Base-by-base conservation (phyloP, 2,888 invertebrate species). In the Autographa pulchrina region DNA sequence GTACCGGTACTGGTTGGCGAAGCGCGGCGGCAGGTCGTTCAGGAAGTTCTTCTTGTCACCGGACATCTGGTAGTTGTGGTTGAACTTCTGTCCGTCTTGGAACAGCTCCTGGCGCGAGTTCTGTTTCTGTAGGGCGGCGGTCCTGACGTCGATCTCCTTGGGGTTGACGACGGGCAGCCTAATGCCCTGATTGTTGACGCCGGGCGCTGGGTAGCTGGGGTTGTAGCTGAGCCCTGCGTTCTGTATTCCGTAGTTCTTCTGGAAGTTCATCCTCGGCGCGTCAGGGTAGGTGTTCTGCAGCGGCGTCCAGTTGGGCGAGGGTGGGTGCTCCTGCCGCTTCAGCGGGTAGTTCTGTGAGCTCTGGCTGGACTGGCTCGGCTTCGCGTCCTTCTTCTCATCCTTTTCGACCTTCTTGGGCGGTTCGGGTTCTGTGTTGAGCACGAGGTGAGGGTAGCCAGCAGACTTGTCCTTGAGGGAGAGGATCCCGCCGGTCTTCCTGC, bases 401-500 rank as follows among this genome's bases (percentile, higher is more conserved):
- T 93, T 92, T 1, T 94, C 94, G 0, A 77, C 63, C 74, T 94
- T 93, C 75, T 91, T 93, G 3, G 77, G 60, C 0, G 90, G 89
- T 56, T 94, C 93, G 0, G 95, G 91, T 0, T 95, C 94, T 0
- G 90, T 90, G 84, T 96, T 94, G 35, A 78, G 78, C 0, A 95
- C 95, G 0, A 96, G 86, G 78, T 96, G 96, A 0, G 96, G 96
- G 80, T 96, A 96, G 0, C 96, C 96, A 1, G 94, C 94, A 0
- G 96, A 96, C 63, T 96, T 96, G 86, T 96, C 96, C 70, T 96
- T 96, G 3, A 96, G 88, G 0, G 96, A 94, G n/a, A 96, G 93
- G 18, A 96, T 96, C 18, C 96, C 96, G 11, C 96, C 96, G 0
- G 96, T 96, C 77, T 96, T 96, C 25, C 94, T 89, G 35, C 96